Evolutionary conservation across 2,113 vertebrate species (phyloP).

Genomic region (Clinocottus analis): DNA sequence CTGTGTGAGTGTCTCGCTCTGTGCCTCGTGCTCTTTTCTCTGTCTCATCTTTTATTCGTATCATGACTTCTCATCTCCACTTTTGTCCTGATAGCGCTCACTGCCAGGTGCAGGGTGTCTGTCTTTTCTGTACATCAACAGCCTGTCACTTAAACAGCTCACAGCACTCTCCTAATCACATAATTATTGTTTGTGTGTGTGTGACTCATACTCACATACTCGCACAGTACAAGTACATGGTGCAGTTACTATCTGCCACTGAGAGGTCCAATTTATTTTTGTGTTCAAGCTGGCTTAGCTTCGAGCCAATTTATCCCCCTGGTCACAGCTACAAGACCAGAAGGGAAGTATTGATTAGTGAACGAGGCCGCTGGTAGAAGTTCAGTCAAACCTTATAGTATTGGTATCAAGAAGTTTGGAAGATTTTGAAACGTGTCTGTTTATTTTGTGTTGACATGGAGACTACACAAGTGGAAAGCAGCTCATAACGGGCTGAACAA

Average conservation of each 20-base stretch:
- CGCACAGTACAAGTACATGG: slow-evolving; percentile 6
- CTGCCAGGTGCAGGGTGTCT: background rate
- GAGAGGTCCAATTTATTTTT: slow-evolving; percentile 30
- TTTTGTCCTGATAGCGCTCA: slow-evolving; percentile 21
- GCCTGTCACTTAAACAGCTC: slow-evolving; percentile 6
- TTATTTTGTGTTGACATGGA: slow-evolving; percentile 16
- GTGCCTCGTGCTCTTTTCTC: slow-evolving; percentile 16
- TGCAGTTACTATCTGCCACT: slow-evolving; percentile 10
- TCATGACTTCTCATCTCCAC: slow-evolving; percentile 12
- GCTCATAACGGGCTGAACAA: background rate
- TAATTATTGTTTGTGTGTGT: slow-evolving; percentile 32
- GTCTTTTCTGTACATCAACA: slow-evolving; percentile 12
- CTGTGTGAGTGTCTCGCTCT: slow-evolving; percentile 15
- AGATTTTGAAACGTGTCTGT: slow-evolving; percentile 25
- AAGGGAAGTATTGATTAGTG: slow-evolving; percentile 43
- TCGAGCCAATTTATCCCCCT: slow-evolving; percentile 41
- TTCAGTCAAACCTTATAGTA: slow-evolving; percentile 4
- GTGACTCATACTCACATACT: slow-evolving; percentile 16
- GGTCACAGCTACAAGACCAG: slow-evolving; percentile 41
- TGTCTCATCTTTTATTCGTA: slow-evolving; percentile 31
- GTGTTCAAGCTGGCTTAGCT: slow-evolving; percentile 31
- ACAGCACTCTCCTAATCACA: slow-evolving; percentile 20
- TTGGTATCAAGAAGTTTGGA: slow-evolving; percentile 14
- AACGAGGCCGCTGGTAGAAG: slow-evolving; percentile 15
- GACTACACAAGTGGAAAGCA: background rate